These are phyloP conservation scores for Sphenodon punctatus DNA, from an alignment of 2,797 vertebrate species.

Conservation along the genomic window DNA sequence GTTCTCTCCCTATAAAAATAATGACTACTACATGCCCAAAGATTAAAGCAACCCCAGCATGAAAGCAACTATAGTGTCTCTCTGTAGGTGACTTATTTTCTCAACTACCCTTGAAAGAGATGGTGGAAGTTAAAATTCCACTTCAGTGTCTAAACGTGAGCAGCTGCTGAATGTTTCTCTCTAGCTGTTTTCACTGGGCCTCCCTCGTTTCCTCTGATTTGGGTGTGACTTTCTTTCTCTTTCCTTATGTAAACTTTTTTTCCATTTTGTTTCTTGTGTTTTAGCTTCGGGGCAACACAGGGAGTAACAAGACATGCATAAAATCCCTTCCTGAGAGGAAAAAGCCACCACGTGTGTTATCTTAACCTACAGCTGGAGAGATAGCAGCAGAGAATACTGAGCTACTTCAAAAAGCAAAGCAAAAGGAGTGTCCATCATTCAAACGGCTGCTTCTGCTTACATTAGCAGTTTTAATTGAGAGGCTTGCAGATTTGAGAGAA, in stretches of 20 bases:
- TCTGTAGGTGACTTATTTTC: conserved; percentile 19
- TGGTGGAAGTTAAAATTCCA: conserved; percentile 22
- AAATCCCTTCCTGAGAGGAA: conserved; percentile 25
- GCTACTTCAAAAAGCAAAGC: not conserved
- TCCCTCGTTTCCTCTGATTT: conserved; percentile 28
- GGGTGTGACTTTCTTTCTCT: conserved; percentile 28
- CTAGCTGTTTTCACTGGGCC: conserved; percentile 33
- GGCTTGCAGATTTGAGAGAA: not conserved
- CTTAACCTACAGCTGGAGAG: conserved; percentile 14
- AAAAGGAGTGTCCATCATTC: not conserved
- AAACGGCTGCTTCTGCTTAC: not conserved
- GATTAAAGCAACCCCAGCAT: conserved; percentile 34
- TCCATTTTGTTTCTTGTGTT: conserved; percentile 18
- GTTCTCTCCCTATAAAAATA: conserved; percentile 17
- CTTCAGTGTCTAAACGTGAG: conserved; percentile 2
- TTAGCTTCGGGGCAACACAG: conserved; percentile 1
- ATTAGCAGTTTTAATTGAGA: not conserved
- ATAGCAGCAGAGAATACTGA: not conserved
- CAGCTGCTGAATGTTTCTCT: conserved; percentile 29
- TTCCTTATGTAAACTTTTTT: conserved; percentile 29
- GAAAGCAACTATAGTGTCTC: conserved; percentile 22
- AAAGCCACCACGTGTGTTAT: not conserved
- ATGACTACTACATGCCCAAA: conserved; percentile 20
- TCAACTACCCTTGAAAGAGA: conserved; percentile 32
- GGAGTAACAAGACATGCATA: conserved; percentile 10